Evolutionary conservation across 2,113 vertebrate species (phyloP).

Genomic region (Muscicapa adusta): DNA sequence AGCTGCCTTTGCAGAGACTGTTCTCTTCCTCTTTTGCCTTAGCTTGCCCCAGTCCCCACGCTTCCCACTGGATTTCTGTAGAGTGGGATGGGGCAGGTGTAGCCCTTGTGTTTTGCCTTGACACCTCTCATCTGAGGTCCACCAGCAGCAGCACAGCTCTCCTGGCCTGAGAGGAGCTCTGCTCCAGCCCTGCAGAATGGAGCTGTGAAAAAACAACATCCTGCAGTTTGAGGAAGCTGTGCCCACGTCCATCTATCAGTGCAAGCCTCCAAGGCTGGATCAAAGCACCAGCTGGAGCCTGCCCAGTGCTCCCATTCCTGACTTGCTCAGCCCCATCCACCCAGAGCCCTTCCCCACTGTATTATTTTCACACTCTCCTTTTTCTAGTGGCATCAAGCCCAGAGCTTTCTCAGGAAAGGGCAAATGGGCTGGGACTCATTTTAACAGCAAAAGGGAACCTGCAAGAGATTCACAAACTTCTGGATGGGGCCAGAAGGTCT

Average conservation of each 20-base stretch:
- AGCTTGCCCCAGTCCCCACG: neutral
- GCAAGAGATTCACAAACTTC: slow-evolving; percentile 45
- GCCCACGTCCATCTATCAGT: neutral
- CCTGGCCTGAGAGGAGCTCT: rapidly evolving
- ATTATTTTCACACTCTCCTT: neutral
- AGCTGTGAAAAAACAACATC: neutral
- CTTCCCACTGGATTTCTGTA: neutral
- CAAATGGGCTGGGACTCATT: slow-evolving; percentile 27
- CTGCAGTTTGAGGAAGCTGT: neutral
- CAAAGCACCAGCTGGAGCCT: slow-evolving; percentile 10
- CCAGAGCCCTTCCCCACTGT: neutral
- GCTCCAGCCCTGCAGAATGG: neutral
- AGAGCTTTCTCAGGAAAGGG: slow-evolving; percentile 20
- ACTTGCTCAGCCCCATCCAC: neutral
- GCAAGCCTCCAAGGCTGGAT: neutral
- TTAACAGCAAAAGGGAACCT: slow-evolving; percentile 36
- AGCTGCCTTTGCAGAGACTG: neutral
- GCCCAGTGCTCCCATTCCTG: neutral
- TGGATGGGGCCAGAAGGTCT: slow-evolving; percentile 59
- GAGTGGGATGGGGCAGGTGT: neutral
- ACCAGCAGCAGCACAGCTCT: neutral
- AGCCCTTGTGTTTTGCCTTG: neutral
- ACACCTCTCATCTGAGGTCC: rapidly evolving
- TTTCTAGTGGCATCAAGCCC: slow-evolving; percentile 17
- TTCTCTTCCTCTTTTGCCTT: neutral